Evolutionary conservation across 2,797 vertebrate species (phyloP), one percentile per base, ranked within the genome.

Genomic region (Eulemur albifrons): DNA sequence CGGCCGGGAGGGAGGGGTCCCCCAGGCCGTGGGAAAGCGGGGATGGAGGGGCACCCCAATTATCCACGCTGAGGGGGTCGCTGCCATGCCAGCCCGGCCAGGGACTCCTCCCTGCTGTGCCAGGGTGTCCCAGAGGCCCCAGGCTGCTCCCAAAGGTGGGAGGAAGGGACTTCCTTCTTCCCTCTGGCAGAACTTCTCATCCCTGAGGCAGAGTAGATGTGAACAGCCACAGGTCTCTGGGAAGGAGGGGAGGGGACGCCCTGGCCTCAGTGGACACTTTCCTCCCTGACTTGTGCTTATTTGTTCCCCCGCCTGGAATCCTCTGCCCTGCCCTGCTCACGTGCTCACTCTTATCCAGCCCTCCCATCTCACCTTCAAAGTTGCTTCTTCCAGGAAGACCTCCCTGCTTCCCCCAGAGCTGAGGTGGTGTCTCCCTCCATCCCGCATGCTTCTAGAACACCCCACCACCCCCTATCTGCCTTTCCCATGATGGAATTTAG

Each of bases 11-110:
- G 54, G 82, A 48, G 57, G 79, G 35, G 43, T 45, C 48, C 35
- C 93, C 80, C 30, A 1, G 14, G 76, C 73, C 54, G 20, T 97
- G 95, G 88, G 73, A 91, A 92, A 79, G 43, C 32, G 61, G 86
- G 40, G 57, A n/a, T 0, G 69, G 40, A n/a, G 90, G 38, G 61
- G 38, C 20, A 40, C 40, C 9, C 70, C 59, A 59, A 52, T 59
- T 69, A 21, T 43, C 50, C 70, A 57, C 15, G 81, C 38, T 10
- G 4, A 10, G 14, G 32, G 18, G 5, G 40, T 21, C 1, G 1
- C 79, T 40, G 54, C 40, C 17, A 8, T 40, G 7, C 48, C 21
- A 35, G 88, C 65, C 48, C 13, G 2, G 88, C 75, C 35, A 48
- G n/a, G 65, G 90, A 52, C 86, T 35, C 75, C 38, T 59, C 80